These are phyloP conservation scores for Ceratosolen fusciceps DNA, from an alignment of 1,140 invertebrate species.

Conservation along the genomic window DNA sequence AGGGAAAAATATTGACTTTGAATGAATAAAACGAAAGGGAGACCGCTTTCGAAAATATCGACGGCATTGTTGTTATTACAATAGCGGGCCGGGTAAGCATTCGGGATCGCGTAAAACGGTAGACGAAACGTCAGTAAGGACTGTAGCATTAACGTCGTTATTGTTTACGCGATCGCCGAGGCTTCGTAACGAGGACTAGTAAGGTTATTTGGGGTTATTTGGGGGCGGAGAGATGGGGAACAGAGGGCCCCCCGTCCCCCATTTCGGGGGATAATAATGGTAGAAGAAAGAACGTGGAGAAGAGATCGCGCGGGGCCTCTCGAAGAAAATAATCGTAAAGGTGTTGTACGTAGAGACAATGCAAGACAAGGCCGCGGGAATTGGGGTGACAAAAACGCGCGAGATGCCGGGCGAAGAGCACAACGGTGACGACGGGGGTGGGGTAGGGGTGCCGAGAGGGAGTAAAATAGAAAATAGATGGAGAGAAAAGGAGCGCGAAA, in stretches of 20 bases:
- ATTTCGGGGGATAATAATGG: not conserved
- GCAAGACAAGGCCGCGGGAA: constrained; percentile 12
- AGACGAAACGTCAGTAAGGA: not conserved
- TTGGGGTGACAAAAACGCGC: constrained; percentile 11
- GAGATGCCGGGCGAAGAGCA: not conserved
- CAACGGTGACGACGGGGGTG: not conserved
- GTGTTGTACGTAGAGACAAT: not conserved
- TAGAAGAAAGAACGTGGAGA: not conserved
- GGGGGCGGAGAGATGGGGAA: constrained; percentile 6
- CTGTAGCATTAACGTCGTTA: not conserved
- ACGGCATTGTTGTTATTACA: not conserved
- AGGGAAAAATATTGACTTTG: too few relatives aligned
- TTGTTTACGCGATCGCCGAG: constrained; percentile 2
- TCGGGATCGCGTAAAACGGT: not conserved
- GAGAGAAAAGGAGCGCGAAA: not conserved
- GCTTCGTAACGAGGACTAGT: too few relatives aligned
- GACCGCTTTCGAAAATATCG: not conserved
- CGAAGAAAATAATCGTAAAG: not conserved
- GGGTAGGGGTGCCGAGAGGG: not conserved
- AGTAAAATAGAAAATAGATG: not conserved
- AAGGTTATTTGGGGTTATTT: too few relatives aligned
- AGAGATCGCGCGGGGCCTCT: not conserved
- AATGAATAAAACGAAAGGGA: not conserved
- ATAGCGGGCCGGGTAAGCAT: not conserved
- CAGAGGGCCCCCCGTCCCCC: not conserved